These are phyloP conservation scores for Campoplex nolae DNA, from an alignment of 2,888 invertebrate genomes.

Conservation along the genomic window DNA sequence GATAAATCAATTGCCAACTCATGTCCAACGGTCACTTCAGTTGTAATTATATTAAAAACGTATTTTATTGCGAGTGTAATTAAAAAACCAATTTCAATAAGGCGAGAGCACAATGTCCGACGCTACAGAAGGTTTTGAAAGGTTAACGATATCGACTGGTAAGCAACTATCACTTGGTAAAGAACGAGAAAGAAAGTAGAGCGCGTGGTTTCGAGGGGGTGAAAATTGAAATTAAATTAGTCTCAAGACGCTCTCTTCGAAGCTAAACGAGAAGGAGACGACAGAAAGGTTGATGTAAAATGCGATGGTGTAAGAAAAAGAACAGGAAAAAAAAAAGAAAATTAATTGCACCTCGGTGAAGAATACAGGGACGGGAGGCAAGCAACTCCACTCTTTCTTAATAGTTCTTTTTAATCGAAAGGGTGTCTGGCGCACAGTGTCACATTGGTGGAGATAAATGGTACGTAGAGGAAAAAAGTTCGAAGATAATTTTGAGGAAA, in stretches of 20 bases:
- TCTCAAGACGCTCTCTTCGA: conserved; percentile 3
- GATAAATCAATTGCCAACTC: no score
- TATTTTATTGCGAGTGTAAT: neutral
- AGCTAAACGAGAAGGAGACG: conserved; percentile 13
- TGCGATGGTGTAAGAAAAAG: conserved; percentile 1
- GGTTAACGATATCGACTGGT: neutral
- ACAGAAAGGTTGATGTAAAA: conserved; percentile 25
- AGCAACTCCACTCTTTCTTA: conserved; percentile 38
- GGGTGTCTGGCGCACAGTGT: conserved; percentile 18
- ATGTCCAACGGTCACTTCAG: neutral
- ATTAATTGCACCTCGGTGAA: conserved; percentile 71
- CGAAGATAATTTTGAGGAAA: conserved; percentile 14
- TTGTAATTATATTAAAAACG: neutral
- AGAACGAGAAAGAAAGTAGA: conserved; percentile 1
- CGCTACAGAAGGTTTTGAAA: neutral
- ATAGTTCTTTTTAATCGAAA: conserved; percentile 43
- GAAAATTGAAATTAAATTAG: conserved; percentile 74
- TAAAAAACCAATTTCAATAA: conserved; percentile 8
- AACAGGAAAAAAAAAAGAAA: conserved; percentile 52
- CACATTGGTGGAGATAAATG: conserved; percentile 19
- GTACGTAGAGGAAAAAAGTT: conserved; percentile 18
- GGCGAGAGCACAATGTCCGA: neutral
- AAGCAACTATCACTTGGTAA: neutral
- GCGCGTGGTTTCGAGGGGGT: conserved; percentile 37
- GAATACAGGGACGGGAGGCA: conserved; percentile 61